These are phyloP conservation scores for Grapholita molesta DNA, from an alignment of 1,140 invertebrate genomes.

Conservation along the genomic window DNA sequence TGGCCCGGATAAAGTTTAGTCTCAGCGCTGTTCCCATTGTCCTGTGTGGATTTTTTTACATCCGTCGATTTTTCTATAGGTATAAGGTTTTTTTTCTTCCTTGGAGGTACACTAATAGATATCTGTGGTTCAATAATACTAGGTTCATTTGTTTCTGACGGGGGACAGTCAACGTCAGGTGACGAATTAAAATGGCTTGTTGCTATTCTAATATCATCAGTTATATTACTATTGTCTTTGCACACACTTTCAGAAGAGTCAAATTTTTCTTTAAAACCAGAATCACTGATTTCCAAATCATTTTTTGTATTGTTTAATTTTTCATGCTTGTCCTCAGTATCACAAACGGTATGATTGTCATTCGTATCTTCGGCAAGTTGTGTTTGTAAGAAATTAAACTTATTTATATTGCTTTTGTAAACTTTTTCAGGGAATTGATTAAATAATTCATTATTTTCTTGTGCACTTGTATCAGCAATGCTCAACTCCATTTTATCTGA, in stretches of 20 bases:
- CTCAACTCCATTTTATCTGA: slow-evolving; percentile 20
- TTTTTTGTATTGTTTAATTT: slow-evolving; percentile 27
- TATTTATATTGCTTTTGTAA: slow-evolving; percentile 64
- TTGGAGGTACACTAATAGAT: slow-evolving; percentile 63
- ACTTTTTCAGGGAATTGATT: slow-evolving; percentile 44
- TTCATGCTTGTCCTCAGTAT: slow-evolving; percentile 29
- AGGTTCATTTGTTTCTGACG: slow-evolving; percentile 14
- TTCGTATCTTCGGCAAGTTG: slow-evolving; percentile 48
- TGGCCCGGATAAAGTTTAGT: slow-evolving; percentile 83
- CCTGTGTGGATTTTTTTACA: slow-evolving; percentile 28
- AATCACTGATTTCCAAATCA: slow-evolving; percentile 14
- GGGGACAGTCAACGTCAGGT: slow-evolving; percentile 26
- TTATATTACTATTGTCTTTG: slow-evolving; percentile 54
- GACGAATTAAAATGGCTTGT: slow-evolving; percentile 37
- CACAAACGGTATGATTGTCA: not conserved
- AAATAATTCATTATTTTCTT: slow-evolving; percentile 31
- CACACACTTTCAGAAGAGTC: slow-evolving; percentile 11
- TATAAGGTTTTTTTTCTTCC: slow-evolving; percentile 56
- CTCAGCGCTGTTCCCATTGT: slow-evolving; percentile 31
- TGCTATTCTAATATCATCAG: slow-evolving; percentile 67
- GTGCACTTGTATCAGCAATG: slow-evolving; percentile 15
- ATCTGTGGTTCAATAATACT: slow-evolving; percentile 40
- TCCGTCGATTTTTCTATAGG: slow-evolving; percentile 25
- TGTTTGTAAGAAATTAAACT: slow-evolving; percentile 72
- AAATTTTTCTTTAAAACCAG: slow-evolving; percentile 7